Percentiles rank a stretch among this genome's conserved stretches.
Conservation (phyloP, 2,797 vertebrate genomes). For the Rhodeus uyekii region DNA sequence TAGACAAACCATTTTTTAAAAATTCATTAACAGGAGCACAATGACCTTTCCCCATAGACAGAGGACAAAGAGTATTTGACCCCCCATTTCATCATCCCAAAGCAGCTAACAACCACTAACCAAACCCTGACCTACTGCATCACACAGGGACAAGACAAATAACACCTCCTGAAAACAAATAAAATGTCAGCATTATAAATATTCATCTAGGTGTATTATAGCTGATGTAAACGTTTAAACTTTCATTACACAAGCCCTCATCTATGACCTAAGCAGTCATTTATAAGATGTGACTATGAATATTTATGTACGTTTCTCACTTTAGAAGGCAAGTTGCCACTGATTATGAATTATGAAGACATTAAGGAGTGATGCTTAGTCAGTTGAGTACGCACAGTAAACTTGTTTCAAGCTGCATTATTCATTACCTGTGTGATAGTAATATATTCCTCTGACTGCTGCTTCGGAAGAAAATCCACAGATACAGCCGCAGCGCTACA, state of each 20-base stretch:
- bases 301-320: constrained; percentile 51
- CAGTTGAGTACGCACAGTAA: constrained; percentile 45
- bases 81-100: constrained; percentile 13
- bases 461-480: constrained; percentile 4
- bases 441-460: constrained; percentile 41
- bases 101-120: constrained; percentile 12
- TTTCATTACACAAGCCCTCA: constrained; percentile 46
- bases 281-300: constrained; percentile 50
- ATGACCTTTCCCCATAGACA: constrained; percentile 55
- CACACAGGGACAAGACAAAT: constrained; percentile 1
- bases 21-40: constrained; percentile 45
- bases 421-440: constrained; percentile 47
- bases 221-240: constrained; percentile 53
- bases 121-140: constrained; percentile 15
- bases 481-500: background rate
- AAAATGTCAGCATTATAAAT: constrained; percentile 51
- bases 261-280: constrained; percentile 47
- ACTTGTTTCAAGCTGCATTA: constrained; percentile 49
- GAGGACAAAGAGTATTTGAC: constrained; percentile 15
- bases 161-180: constrained; percentile 32
- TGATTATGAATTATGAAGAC: constrained; percentile 58
- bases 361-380: constrained; percentile 53
- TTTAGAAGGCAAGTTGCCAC: constrained; percentile 44
- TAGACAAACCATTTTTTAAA: background rate
- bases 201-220: constrained; percentile 51